Base-by-base conservation (phyloP, 1,140 invertebrate species). In the Polypedilum pembai region DNA sequence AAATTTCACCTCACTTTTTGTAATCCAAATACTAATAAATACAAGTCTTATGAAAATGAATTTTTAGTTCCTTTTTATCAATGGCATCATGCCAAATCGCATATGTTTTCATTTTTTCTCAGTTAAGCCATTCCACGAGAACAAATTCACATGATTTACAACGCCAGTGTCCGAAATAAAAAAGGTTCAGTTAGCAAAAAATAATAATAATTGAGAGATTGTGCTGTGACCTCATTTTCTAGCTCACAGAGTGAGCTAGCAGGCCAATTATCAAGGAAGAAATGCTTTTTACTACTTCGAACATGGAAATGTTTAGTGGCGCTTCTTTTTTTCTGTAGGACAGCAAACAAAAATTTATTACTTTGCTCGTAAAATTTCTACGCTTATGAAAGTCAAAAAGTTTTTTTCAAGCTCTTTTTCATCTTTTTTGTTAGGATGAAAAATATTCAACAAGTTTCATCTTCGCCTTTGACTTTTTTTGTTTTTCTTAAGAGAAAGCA, bases 401-500 rank as follows among this genome's bases (percentile, higher is more conserved):
- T 33, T 33, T 33, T 33, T 33, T 33, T n/a, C 5, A 33, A 33
- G 24, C 24, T 33, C 24, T 33, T 33, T 33, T 33, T 33, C 24
- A 33, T 33, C n/a, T n/a, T n/a, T 33, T 33, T 33, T 33, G 5
- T 33, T 33, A 3, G 24, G 24, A 5, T 33, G 24, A 33, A 33
- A 33, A 33, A 56, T 56, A 56, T 56, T 56, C 45, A 56, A 56
- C 45, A 56, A 56, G 45, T 56, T 56, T 56, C n/a, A n/a, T 8
- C 3, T 33, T 33, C 10, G 12, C 45, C 10, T 56, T 45, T 56
- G 3, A 12, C 45, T 56, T 12, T 56, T 56, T 56, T 15, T 56
- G 45, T 56, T 4, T 56, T n/a, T 56, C 3, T 56, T 12, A 4
- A n/a, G 12, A 45, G 45, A 56, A 15, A 56, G 10, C 3, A 56